Conservation (phyloP, 2,113 vertebrate genomes). For the Megaceryle torquata region DNA sequence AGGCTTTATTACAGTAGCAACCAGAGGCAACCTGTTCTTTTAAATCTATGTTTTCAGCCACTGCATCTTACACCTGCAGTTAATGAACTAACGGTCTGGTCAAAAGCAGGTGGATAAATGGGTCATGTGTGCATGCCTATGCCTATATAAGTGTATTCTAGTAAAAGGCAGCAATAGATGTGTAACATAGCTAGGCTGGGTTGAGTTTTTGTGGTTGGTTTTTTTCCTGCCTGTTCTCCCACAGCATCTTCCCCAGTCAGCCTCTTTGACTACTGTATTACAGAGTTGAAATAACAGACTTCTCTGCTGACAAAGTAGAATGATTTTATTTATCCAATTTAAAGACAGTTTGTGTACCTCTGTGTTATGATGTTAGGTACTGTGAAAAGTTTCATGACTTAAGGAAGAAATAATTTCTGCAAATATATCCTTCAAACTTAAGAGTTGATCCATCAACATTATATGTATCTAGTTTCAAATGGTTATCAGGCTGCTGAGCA, state of each 20-base stretch:
- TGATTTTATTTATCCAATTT: background rate
- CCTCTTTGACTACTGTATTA: background rate
- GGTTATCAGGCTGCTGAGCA: background rate
- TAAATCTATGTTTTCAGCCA: background rate
- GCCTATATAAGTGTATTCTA: accelerated
- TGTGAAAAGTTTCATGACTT: background rate
- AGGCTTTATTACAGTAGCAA: background rate
- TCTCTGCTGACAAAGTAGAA: background rate
- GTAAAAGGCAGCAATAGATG: background rate
- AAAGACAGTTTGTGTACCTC: background rate
- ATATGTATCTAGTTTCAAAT: background rate
- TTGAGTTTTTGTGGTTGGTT: background rate
- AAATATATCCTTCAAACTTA: background rate
- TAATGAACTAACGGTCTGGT: background rate
- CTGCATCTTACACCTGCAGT: background rate
- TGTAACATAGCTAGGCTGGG: background rate
- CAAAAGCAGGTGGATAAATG: background rate
- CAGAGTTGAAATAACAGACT: background rate
- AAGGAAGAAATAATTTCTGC: background rate
- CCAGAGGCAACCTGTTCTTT: accelerated
- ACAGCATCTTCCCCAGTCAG: background rate
- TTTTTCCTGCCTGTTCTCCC: background rate
- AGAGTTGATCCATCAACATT: background rate
- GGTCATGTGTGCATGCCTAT: accelerated
- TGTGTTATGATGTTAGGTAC: background rate